Base-by-base conservation (phyloP, 2,888 invertebrate species). In the Gibbula magus region DNA sequence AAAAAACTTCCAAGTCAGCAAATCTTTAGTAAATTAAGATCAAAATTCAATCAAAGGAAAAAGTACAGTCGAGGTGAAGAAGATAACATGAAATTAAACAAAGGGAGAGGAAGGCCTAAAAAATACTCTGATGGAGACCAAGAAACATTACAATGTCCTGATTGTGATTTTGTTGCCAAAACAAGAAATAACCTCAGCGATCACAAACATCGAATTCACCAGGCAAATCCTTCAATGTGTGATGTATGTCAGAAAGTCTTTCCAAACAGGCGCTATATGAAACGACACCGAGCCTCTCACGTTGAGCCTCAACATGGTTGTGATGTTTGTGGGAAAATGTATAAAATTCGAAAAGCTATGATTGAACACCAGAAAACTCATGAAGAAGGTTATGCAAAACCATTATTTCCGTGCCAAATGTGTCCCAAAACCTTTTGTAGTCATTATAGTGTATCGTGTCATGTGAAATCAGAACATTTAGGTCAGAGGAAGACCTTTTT, bases 321-420 rank as follows among this genome's bases (percentile, higher is more conserved):
- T 83, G 86, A 87, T 76, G 79, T 86, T n/a, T 90, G 90, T 83
- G 88, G 88, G 2, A 89, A 89, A 79, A 81, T 85, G 79, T 90
- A 88, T 76, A 90, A 89, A 83, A 81, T 84, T 25, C 78, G 79
- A n/a, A 88, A 86, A 79, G 84, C 88, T 20, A 83, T 89, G 78
- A 61, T 80, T 18, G 86, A 85, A 32, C 90, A 90, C 75, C 81
- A 79, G 70, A 88, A 88, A 76, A 86, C 81, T 32, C 90, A 90
- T 75, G 84, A 86, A 10, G 77, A 78, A 7, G 80, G 78, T 35
- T 87, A 86, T 78, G 73, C 82, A n/a, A 85, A 81, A 77, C 86
- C 87, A 39, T 78, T 83, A 20, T 85, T 86, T 78, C 79, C 81
- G n/a, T 89, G 89, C 82, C 81, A 82, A 7, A 75, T 81, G n/a